phyloP scores from a whole-genome alignment of 2,113 vertebrate species.

The Vanacampus margaritifer region DNA sequence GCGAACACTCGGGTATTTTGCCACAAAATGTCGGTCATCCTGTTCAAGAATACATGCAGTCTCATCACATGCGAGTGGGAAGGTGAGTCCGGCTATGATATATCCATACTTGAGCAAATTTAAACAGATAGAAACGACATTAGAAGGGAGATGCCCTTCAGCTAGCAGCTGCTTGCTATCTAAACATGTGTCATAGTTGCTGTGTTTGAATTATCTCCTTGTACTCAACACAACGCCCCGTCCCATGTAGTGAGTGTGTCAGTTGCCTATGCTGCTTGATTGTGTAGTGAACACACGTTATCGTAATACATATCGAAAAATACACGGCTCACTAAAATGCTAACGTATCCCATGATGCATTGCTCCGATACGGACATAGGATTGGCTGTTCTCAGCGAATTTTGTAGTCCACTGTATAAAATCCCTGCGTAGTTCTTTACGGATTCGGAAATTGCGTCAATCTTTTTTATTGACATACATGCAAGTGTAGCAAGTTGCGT shows the following conservation, averaged over 20 bases:
- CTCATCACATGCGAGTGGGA: slow-evolving; percentile 21
- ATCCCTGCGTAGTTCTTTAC: too few species aligned
- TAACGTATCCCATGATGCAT: too few species aligned
- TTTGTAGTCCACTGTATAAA: too few species aligned
- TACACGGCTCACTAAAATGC: too few species aligned
- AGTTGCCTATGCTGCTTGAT: not conserved
- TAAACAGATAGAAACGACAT: not conserved
- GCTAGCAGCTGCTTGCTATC: slow-evolving; percentile 11
- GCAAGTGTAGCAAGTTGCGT: too few species aligned
- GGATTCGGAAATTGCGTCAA: too few species aligned
- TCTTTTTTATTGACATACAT: too few species aligned
- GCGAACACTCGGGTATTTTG: slow-evolving; percentile 30
- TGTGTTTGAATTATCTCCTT: not conserved
- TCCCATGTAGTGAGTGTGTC: not conserved
- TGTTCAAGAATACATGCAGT: slow-evolving; percentile 6
- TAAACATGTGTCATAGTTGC: not conserved
- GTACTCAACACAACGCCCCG: too few species aligned
- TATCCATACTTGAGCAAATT: not conserved
- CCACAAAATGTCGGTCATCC: slow-evolving; percentile 52
- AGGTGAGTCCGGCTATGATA: slow-evolving; percentile 33
- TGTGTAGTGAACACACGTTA: not conserved
- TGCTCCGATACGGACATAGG: not conserved
- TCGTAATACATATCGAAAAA: too few species aligned
- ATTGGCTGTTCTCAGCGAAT: not conserved
- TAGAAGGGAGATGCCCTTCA: slow-evolving; percentile 34